A percentile compares a stretch with the other conserved stretches of the same genome.
These are phyloP conservation scores for Macquaria australasica DNA, from an alignment of 2,113 vertebrate species.

Conservation along the genomic window DNA sequence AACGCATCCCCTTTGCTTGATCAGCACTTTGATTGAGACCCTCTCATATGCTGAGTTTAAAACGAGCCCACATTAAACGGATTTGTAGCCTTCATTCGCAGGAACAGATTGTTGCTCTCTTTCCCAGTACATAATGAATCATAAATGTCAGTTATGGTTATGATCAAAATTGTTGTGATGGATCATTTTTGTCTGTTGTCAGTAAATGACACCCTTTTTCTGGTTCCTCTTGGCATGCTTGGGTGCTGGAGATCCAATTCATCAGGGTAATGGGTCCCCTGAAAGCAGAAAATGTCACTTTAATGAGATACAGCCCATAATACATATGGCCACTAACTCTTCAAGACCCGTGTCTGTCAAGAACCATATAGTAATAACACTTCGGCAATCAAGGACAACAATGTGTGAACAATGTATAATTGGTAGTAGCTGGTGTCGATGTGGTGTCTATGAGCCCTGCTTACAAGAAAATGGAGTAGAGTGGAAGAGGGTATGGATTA, in stretches of 20 bases:
- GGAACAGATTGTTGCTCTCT: slow-evolving; percentile 42
- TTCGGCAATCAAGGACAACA: slow-evolving; percentile 39
- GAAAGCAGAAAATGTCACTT: slow-evolving; percentile 29
- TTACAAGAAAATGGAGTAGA: not conserved
- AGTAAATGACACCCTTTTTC: slow-evolving; percentile 31
- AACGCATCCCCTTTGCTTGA: slow-evolving; percentile 36
- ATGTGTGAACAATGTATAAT: slow-evolving; percentile 36
- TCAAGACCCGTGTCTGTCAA: slow-evolving; percentile 37
- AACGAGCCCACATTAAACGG: slow-evolving; percentile 36
- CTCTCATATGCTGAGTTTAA: slow-evolving; percentile 25
- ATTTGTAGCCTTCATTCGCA: slow-evolving; percentile 40
- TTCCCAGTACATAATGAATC: slow-evolving; percentile 53
- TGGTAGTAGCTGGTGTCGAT: not conserved
- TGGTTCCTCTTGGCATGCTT: slow-evolving; percentile 21
- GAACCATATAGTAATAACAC: slow-evolving; percentile 30
- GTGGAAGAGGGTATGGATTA: slow-evolving; percentile 7
- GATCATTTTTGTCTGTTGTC: slow-evolving; percentile 42
- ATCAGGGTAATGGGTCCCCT: slow-evolving; percentile 12
- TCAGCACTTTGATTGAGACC: slow-evolving; percentile 51
- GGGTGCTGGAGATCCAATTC: slow-evolving; percentile 25
- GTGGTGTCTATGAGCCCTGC: not conserved
- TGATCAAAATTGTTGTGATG: slow-evolving; percentile 49
- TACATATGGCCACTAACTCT: slow-evolving; percentile 37
- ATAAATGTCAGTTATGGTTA: slow-evolving; percentile 57
- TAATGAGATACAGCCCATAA: slow-evolving; percentile 25